These are phyloP conservation scores for Sander vitreus DNA, from an alignment of 2,113 vertebrate species.

Conservation along the genomic window DNA sequence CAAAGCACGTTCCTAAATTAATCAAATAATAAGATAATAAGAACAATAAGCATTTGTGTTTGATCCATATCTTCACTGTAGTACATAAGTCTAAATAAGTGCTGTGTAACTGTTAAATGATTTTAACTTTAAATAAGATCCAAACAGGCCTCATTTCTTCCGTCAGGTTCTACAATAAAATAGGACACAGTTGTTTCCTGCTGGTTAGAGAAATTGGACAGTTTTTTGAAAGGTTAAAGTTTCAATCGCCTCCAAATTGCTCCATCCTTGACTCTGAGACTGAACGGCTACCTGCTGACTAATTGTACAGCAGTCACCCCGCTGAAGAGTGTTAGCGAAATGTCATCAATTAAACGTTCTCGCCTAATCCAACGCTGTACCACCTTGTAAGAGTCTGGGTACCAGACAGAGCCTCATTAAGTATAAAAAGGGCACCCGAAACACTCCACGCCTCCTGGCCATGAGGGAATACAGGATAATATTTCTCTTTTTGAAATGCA, in stretches of 20 bases:
- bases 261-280: slow-evolving; percentile 8
- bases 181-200: not conserved
- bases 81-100: too few species aligned
- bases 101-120: not conserved
- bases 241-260: not conserved
- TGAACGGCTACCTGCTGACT: not conserved
- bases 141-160: not conserved
- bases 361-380: not conserved
- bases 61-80: too few species aligned
- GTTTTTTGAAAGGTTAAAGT: slow-evolving; percentile 43
- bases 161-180: not conserved
- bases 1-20: too few species aligned
- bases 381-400: not conserved
- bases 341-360: slow-evolving; percentile 42
- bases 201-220: not conserved
- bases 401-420: not conserved
- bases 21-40: too few species aligned
- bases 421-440: slow-evolving; percentile 28
- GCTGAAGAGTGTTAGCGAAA: slow-evolving; percentile 15
- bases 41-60: too few species aligned
- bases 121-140: not conserved
- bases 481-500: too few species aligned
- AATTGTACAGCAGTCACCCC: not conserved
- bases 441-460: too few species aligned
- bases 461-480: too few species aligned